phyloP scores from a whole-genome alignment of 2,797 vertebrate genomes.

The Basileuterus tristriatus region DNA sequence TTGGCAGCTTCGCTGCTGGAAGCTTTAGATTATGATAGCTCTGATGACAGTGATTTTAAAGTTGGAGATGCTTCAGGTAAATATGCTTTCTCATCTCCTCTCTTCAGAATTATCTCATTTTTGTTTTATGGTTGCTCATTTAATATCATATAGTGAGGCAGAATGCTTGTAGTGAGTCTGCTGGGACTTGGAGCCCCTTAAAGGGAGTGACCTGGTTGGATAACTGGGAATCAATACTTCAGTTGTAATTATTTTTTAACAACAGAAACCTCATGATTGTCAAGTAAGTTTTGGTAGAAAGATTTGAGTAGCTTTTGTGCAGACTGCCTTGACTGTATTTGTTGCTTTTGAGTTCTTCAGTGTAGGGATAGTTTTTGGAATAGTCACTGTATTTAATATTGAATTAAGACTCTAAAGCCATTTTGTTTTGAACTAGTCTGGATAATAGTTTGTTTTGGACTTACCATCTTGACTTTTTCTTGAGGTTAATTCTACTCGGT shows the following conservation, averaged over 20 bases:
- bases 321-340: background rate
- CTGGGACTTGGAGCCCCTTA: background rate
- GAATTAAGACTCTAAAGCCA: background rate
- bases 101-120: background rate
- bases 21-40: constrained; percentile 98
- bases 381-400: background rate
- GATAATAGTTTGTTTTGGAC: background rate
- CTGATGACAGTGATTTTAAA: constrained; percentile 99
- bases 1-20: constrained; percentile 95
- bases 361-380: background rate
- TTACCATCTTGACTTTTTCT: background rate
- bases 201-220: background rate
- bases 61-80: constrained; percentile 98
- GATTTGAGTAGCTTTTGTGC: background rate
- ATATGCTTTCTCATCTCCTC: constrained; percentile 26
- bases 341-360: background rate
- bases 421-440: background rate
- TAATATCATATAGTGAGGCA: background rate
- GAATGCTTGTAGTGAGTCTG: background rate
- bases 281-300: background rate
- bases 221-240: background rate
- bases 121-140: background rate
- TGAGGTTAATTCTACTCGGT: background rate
- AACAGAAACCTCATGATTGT: background rate
- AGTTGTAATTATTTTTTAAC: background rate